Evolutionary conservation across 1,140 invertebrate species (phyloP), one percentile per base, ranked within the genome.

Genomic region (Caenorhabditis remanei): DNA sequence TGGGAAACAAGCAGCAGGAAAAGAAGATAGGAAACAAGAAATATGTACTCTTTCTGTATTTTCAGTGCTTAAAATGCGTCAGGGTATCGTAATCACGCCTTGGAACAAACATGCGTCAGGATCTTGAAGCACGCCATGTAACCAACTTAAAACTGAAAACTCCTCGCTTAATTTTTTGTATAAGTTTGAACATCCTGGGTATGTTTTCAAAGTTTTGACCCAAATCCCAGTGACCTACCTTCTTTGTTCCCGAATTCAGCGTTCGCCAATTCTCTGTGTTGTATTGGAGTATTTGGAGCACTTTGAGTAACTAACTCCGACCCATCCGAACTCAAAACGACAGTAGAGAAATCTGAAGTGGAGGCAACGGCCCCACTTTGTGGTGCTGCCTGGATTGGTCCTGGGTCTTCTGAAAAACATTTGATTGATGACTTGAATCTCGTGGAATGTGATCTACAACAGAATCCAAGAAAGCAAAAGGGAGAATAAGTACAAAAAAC

Each of bases 261-360:
- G 46, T 79, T 79, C 46, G 71, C 71, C 46, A 46, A 46, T 40
- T 75, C 85, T 24, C 85, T 8, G 32, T 85, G 85, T 16, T 65
- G 63, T 53, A 85, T 63, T 11, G 85, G 85, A 9, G 85, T 85
- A 21, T 63, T 85, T 21, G 85, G 85, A 11, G 85, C 85, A 58
- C 85, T 85, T 21, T 85, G 85, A 6, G 85, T 71, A 14, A 85
- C 58, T 19, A 85, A 16, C 24, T 85, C 84, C 14, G 84, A 63
- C 13, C 71, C 71, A 50, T 79, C 46, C 9, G 71, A 53, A 3
- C 14, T n/a, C 19, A 79, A n/a, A 13, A 79, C 71, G 19, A 79
- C 71, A 14, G 71, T 79, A 2, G 71, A 79, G 46, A 79, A 79
- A n/a, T 79, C 71, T 13, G 71, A 48, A 14, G 46, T 13, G 11